Evolutionary conservation across 2,797 vertebrate genomes (phyloP).

Genomic region (Enteromius trimaculatus): DNA sequence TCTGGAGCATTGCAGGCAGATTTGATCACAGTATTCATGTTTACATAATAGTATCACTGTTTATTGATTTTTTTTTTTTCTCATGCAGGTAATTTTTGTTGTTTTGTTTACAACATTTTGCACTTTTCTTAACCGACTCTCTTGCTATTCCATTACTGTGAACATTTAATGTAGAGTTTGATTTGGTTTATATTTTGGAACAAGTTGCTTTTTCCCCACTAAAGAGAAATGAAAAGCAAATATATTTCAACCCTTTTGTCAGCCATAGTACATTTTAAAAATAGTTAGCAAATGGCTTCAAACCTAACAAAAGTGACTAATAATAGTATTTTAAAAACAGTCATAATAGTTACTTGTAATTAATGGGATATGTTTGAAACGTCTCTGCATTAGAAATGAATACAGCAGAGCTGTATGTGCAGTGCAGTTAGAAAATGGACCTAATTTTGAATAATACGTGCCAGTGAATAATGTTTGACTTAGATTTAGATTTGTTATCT

Average conservation of each 20-base stretch:
- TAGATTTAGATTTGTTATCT: not conserved
- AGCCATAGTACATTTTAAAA: not conserved
- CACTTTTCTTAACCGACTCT: not conserved
- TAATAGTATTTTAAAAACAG: not conserved
- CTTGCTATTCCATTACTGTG: not conserved
- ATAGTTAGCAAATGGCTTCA: not conserved
- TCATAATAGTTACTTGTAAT: not conserved
- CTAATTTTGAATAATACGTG: not conserved
- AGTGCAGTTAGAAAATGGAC: not conserved
- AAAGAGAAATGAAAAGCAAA: no score
- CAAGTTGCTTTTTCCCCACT: not conserved
- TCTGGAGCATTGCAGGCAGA: not conserved
- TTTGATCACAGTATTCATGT: not conserved
- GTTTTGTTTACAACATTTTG: not conserved
- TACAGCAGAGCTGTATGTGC: not conserved
- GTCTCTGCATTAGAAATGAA: not conserved
- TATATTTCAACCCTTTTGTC: not conserved
- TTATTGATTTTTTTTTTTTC: not conserved
- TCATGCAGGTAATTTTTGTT: not conserved
- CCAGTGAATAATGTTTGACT: not conserved
- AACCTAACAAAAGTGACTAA: not conserved
- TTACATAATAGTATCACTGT: not conserved
- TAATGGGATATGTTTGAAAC: not conserved
- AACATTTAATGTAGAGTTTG: not conserved
- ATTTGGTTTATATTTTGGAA: not conserved